phyloP scores from a whole-genome alignment of 2,797 vertebrate genomes.

The Chanos chanos region DNA sequence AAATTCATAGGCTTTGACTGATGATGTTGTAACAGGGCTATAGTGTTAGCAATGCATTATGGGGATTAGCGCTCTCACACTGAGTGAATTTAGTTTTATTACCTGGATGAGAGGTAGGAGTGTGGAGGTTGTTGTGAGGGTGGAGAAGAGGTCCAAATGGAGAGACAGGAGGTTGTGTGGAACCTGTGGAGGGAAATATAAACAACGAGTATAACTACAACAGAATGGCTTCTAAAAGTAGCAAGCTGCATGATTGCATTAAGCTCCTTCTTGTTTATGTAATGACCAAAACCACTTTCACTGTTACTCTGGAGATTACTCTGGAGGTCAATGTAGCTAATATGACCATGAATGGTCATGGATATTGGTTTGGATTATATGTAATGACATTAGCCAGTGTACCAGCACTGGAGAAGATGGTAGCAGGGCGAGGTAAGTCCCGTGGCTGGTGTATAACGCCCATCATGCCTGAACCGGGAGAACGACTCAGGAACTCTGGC shows the following conservation, averaged over 20 bases:
- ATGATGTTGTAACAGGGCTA: too few relatives aligned
- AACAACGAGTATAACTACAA: too few relatives aligned
- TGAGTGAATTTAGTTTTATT: conserved; percentile 14
- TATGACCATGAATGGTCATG: too few relatives aligned
- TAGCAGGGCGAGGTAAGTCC: conserved; percentile 92
- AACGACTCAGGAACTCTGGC: conserved; percentile 93
- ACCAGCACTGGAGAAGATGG: conserved; percentile 94
- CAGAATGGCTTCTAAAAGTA: neutral
- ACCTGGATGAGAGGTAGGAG: conserved; percentile 88
- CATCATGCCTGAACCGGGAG: conserved; percentile 89
- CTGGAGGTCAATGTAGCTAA: too few relatives aligned
- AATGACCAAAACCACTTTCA: too few relatives aligned
- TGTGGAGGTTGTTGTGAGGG: conserved; percentile 91
- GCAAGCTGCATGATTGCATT: too few relatives aligned
- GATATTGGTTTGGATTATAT: too few relatives aligned
- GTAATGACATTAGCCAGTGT: too few relatives aligned
- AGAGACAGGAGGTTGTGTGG: conserved; percentile 82
- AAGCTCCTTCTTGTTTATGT: too few relatives aligned
- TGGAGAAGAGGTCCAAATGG: conserved; percentile 88
- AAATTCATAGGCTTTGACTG: neutral
- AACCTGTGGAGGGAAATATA: conserved; percentile 67
- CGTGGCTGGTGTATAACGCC: conserved; percentile 92
- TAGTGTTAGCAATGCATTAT: too few relatives aligned
- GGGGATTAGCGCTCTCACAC: neutral
- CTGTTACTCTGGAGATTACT: too few relatives aligned